Percentiles rank a stretch among this genome's conserved stretches.
Conservation (phyloP, 2,797 vertebrate species). For the Acanthiza pusilla region DNA sequence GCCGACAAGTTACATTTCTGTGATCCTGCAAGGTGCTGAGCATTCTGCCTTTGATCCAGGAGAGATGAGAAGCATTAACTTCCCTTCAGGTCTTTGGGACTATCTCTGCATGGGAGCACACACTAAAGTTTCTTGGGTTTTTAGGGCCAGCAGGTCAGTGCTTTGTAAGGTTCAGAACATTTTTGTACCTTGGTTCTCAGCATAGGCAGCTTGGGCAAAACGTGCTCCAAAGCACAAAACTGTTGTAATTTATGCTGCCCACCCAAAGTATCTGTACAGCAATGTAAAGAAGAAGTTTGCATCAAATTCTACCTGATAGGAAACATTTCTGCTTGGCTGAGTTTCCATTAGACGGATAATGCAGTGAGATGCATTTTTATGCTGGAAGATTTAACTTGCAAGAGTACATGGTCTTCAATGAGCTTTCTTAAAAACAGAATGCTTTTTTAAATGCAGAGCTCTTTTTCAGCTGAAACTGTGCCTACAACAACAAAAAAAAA, state of each 20-base stretch:
- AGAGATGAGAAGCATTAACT: not conserved
- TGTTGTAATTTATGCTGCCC: not conserved
- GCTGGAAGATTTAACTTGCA: not conserved
- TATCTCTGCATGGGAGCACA: not conserved
- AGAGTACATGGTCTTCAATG: not conserved
- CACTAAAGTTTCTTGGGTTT: not conserved
- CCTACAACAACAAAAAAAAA: not conserved
- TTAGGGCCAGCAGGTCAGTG: not conserved
- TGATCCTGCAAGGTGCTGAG: not conserved
- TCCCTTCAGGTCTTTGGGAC: not conserved
- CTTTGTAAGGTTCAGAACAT: not conserved
- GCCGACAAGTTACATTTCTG: not conserved
- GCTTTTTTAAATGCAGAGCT: not conserved
- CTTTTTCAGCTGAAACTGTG: not conserved
- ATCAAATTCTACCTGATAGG: not conserved
- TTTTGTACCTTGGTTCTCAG: not conserved
- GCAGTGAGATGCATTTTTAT: not conserved
- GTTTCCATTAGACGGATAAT: not conserved
- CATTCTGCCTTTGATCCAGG: not conserved
- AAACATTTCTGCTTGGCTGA: not conserved
- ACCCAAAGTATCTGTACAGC: not conserved
- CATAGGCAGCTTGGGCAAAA: fast-evolving
- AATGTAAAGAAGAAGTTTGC: not conserved
- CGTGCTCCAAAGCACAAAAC: not conserved
- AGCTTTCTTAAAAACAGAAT: not conserved